Conservation (phyloP, 2,797 vertebrate genomes). For the Neomorphus geoffroyi region DNA sequence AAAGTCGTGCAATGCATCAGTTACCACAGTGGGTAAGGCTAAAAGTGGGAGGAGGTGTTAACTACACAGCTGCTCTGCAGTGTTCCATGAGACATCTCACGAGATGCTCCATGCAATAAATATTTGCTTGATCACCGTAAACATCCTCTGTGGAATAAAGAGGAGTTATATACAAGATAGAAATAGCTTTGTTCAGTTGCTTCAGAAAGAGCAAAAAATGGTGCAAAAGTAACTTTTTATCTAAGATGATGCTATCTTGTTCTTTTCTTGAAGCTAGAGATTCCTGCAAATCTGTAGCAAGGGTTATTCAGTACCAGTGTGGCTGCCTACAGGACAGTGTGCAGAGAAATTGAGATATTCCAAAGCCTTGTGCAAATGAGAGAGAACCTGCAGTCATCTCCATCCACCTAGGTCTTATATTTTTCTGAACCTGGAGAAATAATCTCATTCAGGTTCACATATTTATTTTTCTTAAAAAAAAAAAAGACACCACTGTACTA, state of each 20-base stretch:
- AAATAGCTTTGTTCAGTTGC: background rate
- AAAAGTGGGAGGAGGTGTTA: background rate
- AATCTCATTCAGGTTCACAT: background rate
- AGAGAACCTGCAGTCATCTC: background rate
- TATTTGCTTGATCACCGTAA: background rate
- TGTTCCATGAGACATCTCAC: no score
- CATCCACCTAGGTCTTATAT: background rate
- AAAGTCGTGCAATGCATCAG: background rate
- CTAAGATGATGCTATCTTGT: background rate
- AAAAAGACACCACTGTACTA: background rate
- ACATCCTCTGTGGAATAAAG: background rate
- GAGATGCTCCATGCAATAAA: background rate
- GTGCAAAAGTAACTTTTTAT: background rate
- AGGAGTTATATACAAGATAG: background rate
- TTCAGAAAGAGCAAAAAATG: background rate
- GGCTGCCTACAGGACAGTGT: background rate
- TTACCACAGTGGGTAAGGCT: background rate
- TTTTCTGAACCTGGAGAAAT: background rate
- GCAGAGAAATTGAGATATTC: background rate
- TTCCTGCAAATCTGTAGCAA: background rate
- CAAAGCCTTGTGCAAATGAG: background rate
- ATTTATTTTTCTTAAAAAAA: background rate
- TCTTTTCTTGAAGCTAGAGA: background rate
- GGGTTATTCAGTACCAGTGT: background rate
- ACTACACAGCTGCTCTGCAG: background rate